Conservation (phyloP, 2,113 vertebrate species). For the Noturus placidus region DNA sequence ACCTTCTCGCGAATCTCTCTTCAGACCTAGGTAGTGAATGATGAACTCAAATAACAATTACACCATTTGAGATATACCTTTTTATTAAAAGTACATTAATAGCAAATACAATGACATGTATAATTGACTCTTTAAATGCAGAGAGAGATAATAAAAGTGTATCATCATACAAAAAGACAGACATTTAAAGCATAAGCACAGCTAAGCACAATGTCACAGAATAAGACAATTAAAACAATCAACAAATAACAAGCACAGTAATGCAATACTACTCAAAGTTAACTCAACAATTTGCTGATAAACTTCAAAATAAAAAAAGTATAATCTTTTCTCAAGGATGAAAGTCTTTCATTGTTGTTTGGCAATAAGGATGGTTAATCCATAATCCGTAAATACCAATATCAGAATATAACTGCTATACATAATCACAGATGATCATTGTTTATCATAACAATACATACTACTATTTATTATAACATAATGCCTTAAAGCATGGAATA, state of each 20-base stretch:
- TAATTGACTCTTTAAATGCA: constrained; percentile 58
- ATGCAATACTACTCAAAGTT: constrained; percentile 61
- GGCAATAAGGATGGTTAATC: constrained; percentile 23
- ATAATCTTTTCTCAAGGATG: constrained; percentile 38
- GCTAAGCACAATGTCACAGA: constrained; percentile 47
- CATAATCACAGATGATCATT: not conserved
- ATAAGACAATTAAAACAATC: constrained; percentile 51
- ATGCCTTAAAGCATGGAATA: not conserved
- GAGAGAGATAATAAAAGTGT: constrained; percentile 58
- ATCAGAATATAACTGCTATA: not conserved
- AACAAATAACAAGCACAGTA: constrained; percentile 50
- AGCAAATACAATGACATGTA: constrained; percentile 63
- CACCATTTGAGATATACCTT: constrained; percentile 16
- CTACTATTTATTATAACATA: constrained; percentile 5
- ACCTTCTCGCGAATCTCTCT: too few species aligned
- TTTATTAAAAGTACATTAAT: constrained; percentile 69
- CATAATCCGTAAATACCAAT: not conserved
- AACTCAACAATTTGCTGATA: constrained; percentile 61
- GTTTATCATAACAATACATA: not conserved
- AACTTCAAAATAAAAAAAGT: constrained; percentile 45
- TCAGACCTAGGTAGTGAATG: not conserved
- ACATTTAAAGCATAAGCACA: constrained; percentile 61
- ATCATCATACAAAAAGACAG: constrained; percentile 62
- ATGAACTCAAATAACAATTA: not conserved
- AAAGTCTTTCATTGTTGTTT: constrained; percentile 19